Conservation (phyloP, 2,113 vertebrate species). For the Fukomys damarensis region DNA sequence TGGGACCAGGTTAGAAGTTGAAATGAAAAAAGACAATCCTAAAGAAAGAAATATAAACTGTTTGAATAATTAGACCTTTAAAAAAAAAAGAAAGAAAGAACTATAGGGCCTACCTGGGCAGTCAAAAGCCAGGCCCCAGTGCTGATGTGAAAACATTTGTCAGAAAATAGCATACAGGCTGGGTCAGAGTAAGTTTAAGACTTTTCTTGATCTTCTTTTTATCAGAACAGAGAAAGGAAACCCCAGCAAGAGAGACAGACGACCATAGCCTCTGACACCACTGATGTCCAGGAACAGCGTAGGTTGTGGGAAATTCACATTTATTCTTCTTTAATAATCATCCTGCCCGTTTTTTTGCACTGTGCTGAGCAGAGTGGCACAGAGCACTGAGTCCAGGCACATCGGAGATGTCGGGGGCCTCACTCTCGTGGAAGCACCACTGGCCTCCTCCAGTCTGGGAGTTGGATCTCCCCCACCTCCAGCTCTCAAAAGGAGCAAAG, state of each 20-base stretch:
- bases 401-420: neutral
- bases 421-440: neutral
- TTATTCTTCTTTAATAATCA: neutral
- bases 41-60: neutral
- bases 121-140: neutral
- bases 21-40: neutral
- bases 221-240: conserved; percentile 58
- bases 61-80: too few species aligned
- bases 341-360: neutral
- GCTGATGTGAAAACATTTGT: neutral
- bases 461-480: neutral
- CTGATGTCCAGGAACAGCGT: conserved; percentile 58
- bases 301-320: neutral
- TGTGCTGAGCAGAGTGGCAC: neutral
- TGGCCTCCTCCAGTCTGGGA: neutral
- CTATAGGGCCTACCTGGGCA: neutral
- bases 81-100: neutral
- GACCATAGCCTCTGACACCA: neutral
- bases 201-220: conserved; percentile 5
- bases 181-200: neutral
- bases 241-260: conserved; percentile 27
- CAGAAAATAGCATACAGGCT: neutral
- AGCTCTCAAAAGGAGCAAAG: neutral
- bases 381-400: neutral
- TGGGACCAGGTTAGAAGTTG: neutral